Base-by-base conservation (phyloP, 1,140 invertebrate species). In the Drosophila setifemur region DNA sequence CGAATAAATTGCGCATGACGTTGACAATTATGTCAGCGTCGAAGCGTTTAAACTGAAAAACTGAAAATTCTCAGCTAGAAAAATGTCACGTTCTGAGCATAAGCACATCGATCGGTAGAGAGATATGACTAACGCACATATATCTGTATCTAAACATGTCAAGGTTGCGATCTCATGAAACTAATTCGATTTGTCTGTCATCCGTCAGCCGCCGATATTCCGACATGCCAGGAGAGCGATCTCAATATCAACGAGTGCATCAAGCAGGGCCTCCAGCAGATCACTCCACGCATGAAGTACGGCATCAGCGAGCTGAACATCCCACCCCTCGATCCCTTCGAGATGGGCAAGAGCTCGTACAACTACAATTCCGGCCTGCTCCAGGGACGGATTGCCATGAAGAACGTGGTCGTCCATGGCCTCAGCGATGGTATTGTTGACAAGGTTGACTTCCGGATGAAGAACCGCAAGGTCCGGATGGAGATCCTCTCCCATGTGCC, bases 161-260 rank as follows among this genome's bases (percentile, higher is more conserved):
- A 85, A 60, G 79, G 79, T 71, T 40, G 40, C 28, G 33, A 14
- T 37, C 14, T 37, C 33, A 3, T 16, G 33, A 37, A 2, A 70
- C 45, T 39, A 25, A 61, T 58, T 71, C 40, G 11, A 49, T 47
- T 68, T 50, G 29, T 5, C 29, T 68, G 48, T 45, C 52, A 28
- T 44, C 48, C 45, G 47, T 45, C 58, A 89, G 85, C 89, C n/a
- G 69, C 43, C 19, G 71, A 72, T 45, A 88, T 90, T 33, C 88
- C 88, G 3, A 86, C 82, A 4, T 90, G 89, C 16, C 64, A 57
- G 21, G 60, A 77, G 16, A 25, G 54, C 11, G 90, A 90, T 61
- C 60, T 58, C 14, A 73, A 85, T 31, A 75, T 90, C 16, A 89
- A 81, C 61, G 85, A 89, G 37, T 90, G 90, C 58, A 85, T 90